phyloP scores from a whole-genome alignment of 2,888 invertebrate species.

The Anticlea derivata region DNA sequence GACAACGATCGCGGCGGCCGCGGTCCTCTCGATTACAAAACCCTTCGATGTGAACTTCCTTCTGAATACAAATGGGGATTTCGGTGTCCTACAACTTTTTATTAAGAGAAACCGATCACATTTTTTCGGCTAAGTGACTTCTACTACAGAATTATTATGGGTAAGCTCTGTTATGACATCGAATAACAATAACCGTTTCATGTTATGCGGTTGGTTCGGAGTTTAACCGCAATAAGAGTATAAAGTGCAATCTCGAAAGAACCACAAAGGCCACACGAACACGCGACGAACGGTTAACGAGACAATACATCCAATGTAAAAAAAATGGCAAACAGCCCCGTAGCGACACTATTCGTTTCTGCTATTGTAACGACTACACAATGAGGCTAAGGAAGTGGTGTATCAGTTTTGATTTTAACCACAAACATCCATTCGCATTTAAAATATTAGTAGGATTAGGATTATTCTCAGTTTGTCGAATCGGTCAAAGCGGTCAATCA shows the following conservation, averaged over 20 bases:
- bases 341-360: too few species aligned
- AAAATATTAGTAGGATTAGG: too few species aligned
- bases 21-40: conserved; percentile 47
- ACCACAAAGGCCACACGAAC: conserved; percentile 9
- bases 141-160: conserved; percentile 38
- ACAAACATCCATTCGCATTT: too few species aligned
- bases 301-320: too few species aligned
- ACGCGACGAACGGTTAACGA: conserved; percentile 6
- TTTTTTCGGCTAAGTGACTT: conserved; percentile 42
- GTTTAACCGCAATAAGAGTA: conserved; percentile 26
- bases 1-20: conserved; percentile 50
- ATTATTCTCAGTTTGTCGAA: too few species aligned
- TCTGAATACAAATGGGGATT: conserved; percentile 57
- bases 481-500: too few species aligned
- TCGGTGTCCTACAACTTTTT: conserved; percentile 42
- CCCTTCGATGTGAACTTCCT: conserved; percentile 46
- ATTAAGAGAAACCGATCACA: conserved; percentile 47
- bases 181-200: conserved; percentile 38
- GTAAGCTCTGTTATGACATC: conserved; percentile 38
- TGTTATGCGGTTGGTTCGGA: conserved; percentile 37
- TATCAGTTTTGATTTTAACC: too few species aligned
- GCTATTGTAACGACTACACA: too few species aligned
- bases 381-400: too few species aligned
- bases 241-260: conserved; percentile 25
- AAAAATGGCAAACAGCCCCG: too few species aligned